Base-by-base conservation (phyloP, 2,113 vertebrate genomes). In the Shinisaurus crocodilurus region DNA sequence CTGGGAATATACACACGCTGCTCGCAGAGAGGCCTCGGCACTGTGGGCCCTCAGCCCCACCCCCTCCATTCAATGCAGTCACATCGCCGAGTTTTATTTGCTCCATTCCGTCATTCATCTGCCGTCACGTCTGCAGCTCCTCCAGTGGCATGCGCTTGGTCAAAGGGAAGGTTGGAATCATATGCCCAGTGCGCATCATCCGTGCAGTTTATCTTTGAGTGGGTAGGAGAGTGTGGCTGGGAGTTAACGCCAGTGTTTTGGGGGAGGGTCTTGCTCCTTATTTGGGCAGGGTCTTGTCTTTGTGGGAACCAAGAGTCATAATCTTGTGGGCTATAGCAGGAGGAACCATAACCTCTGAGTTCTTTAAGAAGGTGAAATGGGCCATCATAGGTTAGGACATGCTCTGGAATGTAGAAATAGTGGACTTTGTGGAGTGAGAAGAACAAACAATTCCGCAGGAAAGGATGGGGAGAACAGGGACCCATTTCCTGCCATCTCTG, bases 41-140 rank as follows among this genome's bases (percentile, higher is more conserved):
- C 23, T 40, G 27, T n/a, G 45, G 45, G 37, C 32, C 32, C 25
- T 6, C 23, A 45, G 13, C 43, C 20, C 43, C 65, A 13, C 12
- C 48, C 60, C 43, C 37, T 69, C 87, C 70, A 37, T 89, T 80
- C 83, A 48, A 20, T 32, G 1, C 45, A 70, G 37, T 82, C 82
- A 7, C 34, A 70, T 57, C 50, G 48, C 81, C 69, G 81, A 84
- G 45, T 91, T 88, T 91, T 77, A 88, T 85, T 91, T 91, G 90
- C 90, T 88, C 48, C 81, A 88, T 91, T 45, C n/a, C 48, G 63
- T 88, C 63, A 83, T 91, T 37, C 81, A 72, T 88, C 74, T n/a
- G 40, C 43, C 60, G 48, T 69, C 65, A 69, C 15, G 18, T 91
- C 86, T 63, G 74, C 29, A n/a, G 74, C 67, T 79, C 72, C 81